A percentile compares a stretch with the other conserved stretches of the same genome.
Evolutionary conservation across 2,888 invertebrate species (phyloP).

Genomic region (Priocnemis perturbator): DNA sequence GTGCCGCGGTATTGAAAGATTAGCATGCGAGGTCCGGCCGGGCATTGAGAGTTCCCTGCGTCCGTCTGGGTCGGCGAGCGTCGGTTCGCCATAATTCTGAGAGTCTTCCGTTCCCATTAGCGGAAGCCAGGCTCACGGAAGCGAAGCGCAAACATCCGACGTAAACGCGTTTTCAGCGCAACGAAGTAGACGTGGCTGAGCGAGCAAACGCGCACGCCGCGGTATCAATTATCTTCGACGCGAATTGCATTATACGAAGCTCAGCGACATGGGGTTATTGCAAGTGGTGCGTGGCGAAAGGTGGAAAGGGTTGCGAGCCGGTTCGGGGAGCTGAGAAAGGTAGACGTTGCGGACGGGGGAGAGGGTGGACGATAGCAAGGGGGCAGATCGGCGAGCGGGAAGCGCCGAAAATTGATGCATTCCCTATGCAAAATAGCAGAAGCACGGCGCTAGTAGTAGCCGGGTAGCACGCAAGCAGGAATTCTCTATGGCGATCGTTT

Average conservation of each 20-base stretch:
- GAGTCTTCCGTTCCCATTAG: too few relatives aligned
- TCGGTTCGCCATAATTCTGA: too few relatives aligned
- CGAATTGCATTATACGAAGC: constrained; percentile 59
- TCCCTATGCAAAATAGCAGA: constrained; percentile 71
- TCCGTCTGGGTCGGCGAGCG: too few relatives aligned
- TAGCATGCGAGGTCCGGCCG: too few relatives aligned
- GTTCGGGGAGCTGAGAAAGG: not conserved
- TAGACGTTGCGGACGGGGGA: not conserved
- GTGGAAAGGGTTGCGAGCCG: constrained; percentile 14
- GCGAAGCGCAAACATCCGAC: too few relatives aligned
- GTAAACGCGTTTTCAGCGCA: too few relatives aligned
- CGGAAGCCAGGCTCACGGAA: too few relatives aligned
- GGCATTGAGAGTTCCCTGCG: too few relatives aligned
- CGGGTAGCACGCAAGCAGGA: constrained; percentile 62
- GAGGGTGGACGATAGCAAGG: constrained; percentile 12
- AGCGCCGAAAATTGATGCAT: constrained; percentile 71
- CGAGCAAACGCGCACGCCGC: not conserved
- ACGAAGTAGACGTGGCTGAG: too few relatives aligned
- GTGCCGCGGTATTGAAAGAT: too few relatives aligned
- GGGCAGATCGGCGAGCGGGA: constrained; percentile 46
- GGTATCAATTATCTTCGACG: constrained; percentile 56
- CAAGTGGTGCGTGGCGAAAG: constrained; percentile 47
- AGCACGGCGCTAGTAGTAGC: constrained; percentile 64
- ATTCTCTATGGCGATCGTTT: constrained; percentile 46
- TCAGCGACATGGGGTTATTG: constrained; percentile 44